phyloP scores from a whole-genome alignment of 1,140 invertebrate species.

The Drosophila elegans region DNA sequence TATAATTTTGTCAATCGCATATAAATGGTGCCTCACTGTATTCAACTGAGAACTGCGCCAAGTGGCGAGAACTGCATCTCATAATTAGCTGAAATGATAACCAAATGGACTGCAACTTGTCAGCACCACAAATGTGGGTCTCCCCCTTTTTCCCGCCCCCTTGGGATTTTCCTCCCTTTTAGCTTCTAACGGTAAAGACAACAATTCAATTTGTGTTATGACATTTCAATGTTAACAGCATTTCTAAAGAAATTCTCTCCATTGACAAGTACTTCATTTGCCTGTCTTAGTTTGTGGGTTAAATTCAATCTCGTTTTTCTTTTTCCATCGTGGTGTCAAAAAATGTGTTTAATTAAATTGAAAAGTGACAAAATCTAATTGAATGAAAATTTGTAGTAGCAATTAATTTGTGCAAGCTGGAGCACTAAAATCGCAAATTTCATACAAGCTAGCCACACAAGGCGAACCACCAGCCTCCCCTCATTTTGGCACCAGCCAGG shows the following conservation, averaged over 20 bases:
- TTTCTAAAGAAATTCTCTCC: constrained; percentile 37
- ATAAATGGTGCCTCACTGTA: constrained; percentile 11
- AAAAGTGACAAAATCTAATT: constrained; percentile 76
- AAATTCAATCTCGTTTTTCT: constrained; percentile 7
- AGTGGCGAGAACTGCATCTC: constrained; percentile 38
- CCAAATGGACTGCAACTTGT: constrained; percentile 62
- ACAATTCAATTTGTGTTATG: constrained; percentile 82
- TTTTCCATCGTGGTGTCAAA: constrained; percentile 44
- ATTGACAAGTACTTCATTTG: not conserved
- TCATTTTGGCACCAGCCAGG: constrained; percentile 26
- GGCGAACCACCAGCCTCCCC: constrained; percentile 28
- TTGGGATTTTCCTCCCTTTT: constrained; percentile 16
- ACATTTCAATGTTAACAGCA: constrained; percentile 81
- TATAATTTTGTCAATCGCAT: not conserved
- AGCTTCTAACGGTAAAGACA: constrained; percentile 68
- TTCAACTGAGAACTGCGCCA: not conserved
- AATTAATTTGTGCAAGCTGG: constrained; percentile 61
- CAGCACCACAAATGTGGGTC: constrained; percentile 43
- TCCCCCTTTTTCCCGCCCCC: constrained; percentile 1
- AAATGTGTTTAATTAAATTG: constrained; percentile 56
- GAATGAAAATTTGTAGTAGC: constrained; percentile 77
- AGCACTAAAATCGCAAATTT: constrained; percentile 13
- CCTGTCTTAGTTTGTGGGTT: not conserved
- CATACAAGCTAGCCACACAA: constrained; percentile 24
- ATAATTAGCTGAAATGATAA: constrained; percentile 68